These are phyloP conservation scores for Acrocephalus scirpaceus DNA, from an alignment of 2,797 vertebrate genomes.

Conservation along the genomic window DNA sequence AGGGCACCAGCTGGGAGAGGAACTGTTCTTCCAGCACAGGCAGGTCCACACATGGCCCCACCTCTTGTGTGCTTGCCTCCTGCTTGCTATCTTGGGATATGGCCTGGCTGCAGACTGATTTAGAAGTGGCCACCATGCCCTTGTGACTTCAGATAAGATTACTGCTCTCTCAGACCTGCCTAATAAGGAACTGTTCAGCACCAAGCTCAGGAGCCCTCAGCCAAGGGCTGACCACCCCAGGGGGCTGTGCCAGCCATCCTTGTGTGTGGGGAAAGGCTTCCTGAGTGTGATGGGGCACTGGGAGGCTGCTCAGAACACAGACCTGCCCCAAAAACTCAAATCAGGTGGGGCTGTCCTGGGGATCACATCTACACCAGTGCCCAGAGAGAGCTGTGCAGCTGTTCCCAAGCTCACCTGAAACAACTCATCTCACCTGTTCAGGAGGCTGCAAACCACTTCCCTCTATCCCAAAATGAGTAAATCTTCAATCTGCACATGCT, in stretches of 20 bases:
- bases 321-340: neutral
- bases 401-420: neutral
- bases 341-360: neutral
- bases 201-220: neutral
- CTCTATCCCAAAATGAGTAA: neutral
- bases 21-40: neutral
- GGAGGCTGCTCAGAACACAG: neutral
- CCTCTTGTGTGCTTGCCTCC: neutral
- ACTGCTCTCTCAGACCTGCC: constrained; percentile 56
- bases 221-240: neutral
- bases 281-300: neutral
- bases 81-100: constrained; percentile 62
- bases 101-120: constrained; percentile 63
- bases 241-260: constrained; percentile 1
- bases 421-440: neutral
- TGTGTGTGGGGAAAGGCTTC: neutral
- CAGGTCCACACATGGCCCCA: neutral
- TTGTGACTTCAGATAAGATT: constrained; percentile 74
- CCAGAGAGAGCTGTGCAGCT: neutral
- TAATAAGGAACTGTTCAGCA: constrained; percentile 67
- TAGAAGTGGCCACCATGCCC: constrained; percentile 57
- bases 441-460: neutral
- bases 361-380: too few relatives aligned
- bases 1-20: neutral
- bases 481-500: neutral